A percentile compares a stretch with the other conserved stretches of the same genome.
phyloP scores from a whole-genome alignment of 2,888 invertebrate species.

The Megastigmus dorsalis region DNA sequence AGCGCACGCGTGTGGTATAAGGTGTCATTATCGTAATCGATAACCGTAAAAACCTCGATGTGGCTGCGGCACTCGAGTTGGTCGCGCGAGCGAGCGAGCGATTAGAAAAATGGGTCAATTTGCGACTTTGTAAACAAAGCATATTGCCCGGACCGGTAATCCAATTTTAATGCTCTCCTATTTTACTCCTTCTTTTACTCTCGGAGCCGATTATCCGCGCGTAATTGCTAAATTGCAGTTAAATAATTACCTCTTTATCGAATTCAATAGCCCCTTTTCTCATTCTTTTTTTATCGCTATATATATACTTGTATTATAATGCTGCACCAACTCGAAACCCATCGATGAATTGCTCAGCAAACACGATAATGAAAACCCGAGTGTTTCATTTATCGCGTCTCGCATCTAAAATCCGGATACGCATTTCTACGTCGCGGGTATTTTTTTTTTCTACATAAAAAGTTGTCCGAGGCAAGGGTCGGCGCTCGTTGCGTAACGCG shows the following conservation, averaged over 20 bases:
- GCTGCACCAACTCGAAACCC: too few species aligned
- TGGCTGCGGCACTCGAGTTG: too few species aligned
- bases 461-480: constrained; percentile 11
- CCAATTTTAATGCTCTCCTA: neutral
- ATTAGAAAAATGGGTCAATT: constrained; percentile 1
- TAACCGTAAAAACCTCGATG: neutral
- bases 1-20: too few species aligned
- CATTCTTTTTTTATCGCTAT: neutral
- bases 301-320: too few species aligned
- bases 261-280: constrained; percentile 13
- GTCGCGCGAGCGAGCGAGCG: too few species aligned
- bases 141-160: neutral
- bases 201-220: constrained; percentile 1
- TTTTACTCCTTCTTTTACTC: too few species aligned
- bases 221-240: constrained; percentile 18
- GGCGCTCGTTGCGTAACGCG: constrained; percentile 14
- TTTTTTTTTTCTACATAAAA: too few species aligned
- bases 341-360: too few species aligned
- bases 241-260: neutral
- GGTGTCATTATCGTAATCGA: neutral
- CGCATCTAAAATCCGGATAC: too few species aligned
- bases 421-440: too few species aligned
- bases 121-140: constrained; percentile 5
- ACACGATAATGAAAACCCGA: too few species aligned
- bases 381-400: too few species aligned